A percentile compares a stretch with the other conserved stretches of the same genome.
These are phyloP conservation scores for Phaetusa simplex DNA, from an alignment of 2,113 vertebrate genomes.

Conservation along the genomic window DNA sequence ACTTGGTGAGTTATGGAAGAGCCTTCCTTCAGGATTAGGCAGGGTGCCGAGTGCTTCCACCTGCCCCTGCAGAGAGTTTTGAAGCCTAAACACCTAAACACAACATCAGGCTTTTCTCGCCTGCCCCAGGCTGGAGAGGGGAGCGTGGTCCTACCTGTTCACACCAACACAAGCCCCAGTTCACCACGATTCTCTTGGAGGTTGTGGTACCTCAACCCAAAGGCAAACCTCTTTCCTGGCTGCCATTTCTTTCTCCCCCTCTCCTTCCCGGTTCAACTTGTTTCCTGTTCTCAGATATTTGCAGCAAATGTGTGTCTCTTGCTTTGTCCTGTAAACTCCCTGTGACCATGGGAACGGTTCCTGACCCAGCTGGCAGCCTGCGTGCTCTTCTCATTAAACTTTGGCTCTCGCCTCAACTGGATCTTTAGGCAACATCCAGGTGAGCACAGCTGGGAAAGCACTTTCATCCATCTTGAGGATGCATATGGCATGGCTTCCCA, in stretches of 20 bases:
- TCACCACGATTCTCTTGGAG: not conserved
- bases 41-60: not conserved
- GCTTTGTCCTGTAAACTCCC: conserved; percentile 31
- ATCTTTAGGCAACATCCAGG: conserved; percentile 55
- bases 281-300: conserved; percentile 41
- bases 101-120: not conserved
- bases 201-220: not conserved
- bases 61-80: not conserved
- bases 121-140: not conserved
- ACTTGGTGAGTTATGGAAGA: not conserved
- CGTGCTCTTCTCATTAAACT: conserved; percentile 30
- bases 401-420: not conserved
- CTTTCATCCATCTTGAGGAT: not conserved
- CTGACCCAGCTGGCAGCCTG: conserved; percentile 23
- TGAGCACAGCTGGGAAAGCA: conserved; percentile 62
- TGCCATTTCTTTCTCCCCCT: not conserved
- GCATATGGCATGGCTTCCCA: not conserved
- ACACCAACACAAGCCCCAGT: not conserved
- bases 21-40: not conserved
- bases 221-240: not conserved
- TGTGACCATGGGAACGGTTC: conserved; percentile 63
- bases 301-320: conserved; percentile 17
- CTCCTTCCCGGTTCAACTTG: not conserved
- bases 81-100: not conserved
- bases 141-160: not conserved